Evolutionary conservation across 64 coral and sea anemone genomes (phyloP), one percentile per base, ranked within the genome.

Genomic region (Orbicella faveolata): DNA sequence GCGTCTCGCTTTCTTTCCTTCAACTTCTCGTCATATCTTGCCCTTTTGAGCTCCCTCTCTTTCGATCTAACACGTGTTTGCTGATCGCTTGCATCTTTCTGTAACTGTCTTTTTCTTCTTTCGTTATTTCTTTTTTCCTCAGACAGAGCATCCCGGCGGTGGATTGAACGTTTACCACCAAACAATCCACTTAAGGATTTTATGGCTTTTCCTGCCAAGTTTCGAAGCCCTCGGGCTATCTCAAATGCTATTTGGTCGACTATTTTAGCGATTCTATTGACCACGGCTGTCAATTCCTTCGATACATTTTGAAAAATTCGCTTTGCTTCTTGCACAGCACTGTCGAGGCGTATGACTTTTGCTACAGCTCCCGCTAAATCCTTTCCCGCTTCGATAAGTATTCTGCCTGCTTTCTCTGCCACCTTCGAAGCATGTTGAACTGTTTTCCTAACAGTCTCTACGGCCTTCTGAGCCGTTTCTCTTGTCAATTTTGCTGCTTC

Each of bases 151-250:
- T 93, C 81, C 33, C 92, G 73, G 7, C 92, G 80, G 73, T 90
- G 86, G 20, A 90, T 90, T 67, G 74, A 48, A 30, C 92, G 64
- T 75, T 94, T 94, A 16, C 87, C 39, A 2, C 39, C 92, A 17
- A 94, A 21, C 73, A 75, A 84, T 17, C 84, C 84, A 52, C 74
- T 18, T n/a, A 94, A 1, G 10, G 34, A 33, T 64, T 86, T 94
- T 23, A 83, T 55, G 33, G 90, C 41, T 21, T 88, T 89, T 79
- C 92, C 92, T n/a, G 21, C 86, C 52, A 83, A 39, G 53, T 94
- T 90, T 30, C 92, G 88, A 79, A 94, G 76, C 41, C 92, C 92
- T 13, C 73, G 64, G 5, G 68, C 41, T 79, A 94, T 94, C 76
- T 89, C 92, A 64, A 73, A 18, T 10, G 86, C 79, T 86, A 94